These are phyloP conservation scores for Corticium candelabrum DNA, from an alignment of 37 sponge, comb jelly and placozoan genomes.

Conservation along the genomic window DNA sequence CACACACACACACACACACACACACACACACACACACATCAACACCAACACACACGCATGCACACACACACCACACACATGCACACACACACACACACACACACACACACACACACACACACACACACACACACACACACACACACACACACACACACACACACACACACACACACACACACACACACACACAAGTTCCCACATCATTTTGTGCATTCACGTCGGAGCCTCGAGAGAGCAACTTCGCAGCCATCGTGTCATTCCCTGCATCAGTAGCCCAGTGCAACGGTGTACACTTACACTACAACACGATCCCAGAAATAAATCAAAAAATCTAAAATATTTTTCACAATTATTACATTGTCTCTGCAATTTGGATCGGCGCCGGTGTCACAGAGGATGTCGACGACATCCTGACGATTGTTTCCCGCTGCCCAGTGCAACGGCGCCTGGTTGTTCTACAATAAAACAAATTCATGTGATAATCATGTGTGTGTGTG, in stretches of 20 bases:
- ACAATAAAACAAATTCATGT: too few relatives aligned
- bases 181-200: too few relatives aligned
- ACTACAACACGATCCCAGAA: neutral
- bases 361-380: neutral
- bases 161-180: too few relatives aligned
- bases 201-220: neutral
- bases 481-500: slow-evolving; percentile 13
- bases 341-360: neutral
- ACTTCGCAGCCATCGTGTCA: neutral
- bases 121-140: too few relatives aligned
- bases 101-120: too few relatives aligned
- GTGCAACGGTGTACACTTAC: neutral
- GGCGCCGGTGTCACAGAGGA: neutral
- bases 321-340: neutral
- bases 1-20: too few relatives aligned
- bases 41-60: too few relatives aligned
- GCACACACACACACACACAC: too few relatives aligned
- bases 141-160: too few relatives aligned
- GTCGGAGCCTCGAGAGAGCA: neutral
- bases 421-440: neutral
- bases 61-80: too few relatives aligned
- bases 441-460: neutral
- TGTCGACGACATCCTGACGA: neutral
- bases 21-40: too few relatives aligned
- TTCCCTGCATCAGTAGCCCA: neutral